Evolutionary conservation across 2,113 vertebrate genomes (phyloP).

Genomic region (Philantomba maxwellii): DNA sequence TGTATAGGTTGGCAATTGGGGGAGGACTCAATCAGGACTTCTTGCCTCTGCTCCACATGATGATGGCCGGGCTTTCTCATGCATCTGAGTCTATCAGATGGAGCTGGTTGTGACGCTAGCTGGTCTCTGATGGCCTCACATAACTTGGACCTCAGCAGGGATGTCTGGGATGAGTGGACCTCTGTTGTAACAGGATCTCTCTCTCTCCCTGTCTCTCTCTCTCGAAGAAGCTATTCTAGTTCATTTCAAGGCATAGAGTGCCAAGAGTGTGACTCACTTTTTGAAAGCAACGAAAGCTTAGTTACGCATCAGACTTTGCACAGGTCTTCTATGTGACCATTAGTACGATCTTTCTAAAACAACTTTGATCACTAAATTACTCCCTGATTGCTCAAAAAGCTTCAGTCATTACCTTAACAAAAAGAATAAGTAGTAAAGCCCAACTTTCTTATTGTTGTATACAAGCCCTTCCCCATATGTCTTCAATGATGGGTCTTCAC

Average conservation of each 20-base stretch:
- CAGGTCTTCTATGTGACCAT: neutral
- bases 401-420: neutral
- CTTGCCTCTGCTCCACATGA: neutral
- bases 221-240: neutral
- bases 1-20: neutral
- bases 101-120: neutral
- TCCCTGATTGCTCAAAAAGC: neutral
- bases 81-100: neutral
- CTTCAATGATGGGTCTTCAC: neutral
- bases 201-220: neutral
- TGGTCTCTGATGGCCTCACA: neutral
- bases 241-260: neutral
- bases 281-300: neutral
- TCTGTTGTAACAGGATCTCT: neutral
- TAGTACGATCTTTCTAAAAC: neutral
- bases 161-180: neutral
- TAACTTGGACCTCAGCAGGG: neutral
- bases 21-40: neutral
- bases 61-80: neutral
- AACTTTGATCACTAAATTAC: constrained; percentile 10
- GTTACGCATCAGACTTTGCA: neutral
- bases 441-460: neutral
- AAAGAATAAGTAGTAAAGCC: neutral
- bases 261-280: neutral
- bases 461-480: neutral